Conservation (phyloP, 2,797 vertebrate species). For the Malacoctenus gilli region DNA sequence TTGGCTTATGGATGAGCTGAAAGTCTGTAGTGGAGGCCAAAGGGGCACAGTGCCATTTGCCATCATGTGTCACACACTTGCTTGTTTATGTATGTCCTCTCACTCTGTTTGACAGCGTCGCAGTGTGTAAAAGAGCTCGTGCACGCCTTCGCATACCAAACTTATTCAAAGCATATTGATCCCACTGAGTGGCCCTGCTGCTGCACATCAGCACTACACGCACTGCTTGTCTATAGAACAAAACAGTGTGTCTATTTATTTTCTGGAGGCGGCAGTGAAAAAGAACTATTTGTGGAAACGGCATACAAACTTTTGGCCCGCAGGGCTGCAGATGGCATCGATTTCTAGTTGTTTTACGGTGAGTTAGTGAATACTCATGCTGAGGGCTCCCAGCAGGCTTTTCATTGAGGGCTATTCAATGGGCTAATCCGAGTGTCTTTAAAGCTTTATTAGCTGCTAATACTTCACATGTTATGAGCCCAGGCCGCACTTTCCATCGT, state of each 20-base stretch:
- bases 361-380: constrained; percentile 58
- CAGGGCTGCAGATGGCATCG: constrained; percentile 62
- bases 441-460: constrained; percentile 82
- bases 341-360: constrained; percentile 62
- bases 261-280: constrained; percentile 10
- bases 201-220: neutral
- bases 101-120: constrained; percentile 41
- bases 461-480: constrained; percentile 66
- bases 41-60: constrained; percentile 47
- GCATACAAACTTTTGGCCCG: constrained; percentile 19
- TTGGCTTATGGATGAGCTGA: constrained; percentile 66
- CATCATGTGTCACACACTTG: constrained; percentile 73
- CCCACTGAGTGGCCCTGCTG: constrained; percentile 19
- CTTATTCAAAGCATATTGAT: constrained; percentile 47
- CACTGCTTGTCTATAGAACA: constrained; percentile 1
- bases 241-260: constrained; percentile 5
- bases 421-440: constrained; percentile 71
- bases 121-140: constrained; percentile 34
- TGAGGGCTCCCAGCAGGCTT: constrained; percentile 59
- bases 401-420: constrained; percentile 63
- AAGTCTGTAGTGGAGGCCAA: constrained; percentile 62
- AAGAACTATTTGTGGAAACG: constrained; percentile 36
- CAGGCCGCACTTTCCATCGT: too few species aligned
- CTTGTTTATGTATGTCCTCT: constrained; percentile 66
- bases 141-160: constrained; percentile 41